phyloP scores from a whole-genome alignment of 2,113 vertebrate genomes.

The Muscicapa adusta region DNA sequence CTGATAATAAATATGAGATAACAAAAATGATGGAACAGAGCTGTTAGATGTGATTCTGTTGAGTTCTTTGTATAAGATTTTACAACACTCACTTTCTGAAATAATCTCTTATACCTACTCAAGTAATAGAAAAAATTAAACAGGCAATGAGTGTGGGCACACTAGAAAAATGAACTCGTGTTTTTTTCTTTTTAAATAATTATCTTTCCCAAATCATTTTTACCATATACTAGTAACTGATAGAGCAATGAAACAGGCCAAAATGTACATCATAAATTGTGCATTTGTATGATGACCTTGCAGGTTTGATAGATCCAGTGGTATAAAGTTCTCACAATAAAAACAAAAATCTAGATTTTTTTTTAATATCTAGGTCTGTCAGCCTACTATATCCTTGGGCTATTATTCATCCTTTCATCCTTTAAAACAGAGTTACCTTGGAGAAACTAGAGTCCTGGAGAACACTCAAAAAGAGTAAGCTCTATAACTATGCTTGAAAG shows the following conservation, averaged over 20 bases:
- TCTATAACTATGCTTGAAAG: neutral
- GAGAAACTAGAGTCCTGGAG: neutral
- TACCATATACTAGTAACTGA: neutral
- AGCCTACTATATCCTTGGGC: neutral
- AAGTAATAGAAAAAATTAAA: neutral
- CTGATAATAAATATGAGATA: neutral
- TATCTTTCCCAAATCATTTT: neutral
- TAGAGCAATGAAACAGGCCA: neutral
- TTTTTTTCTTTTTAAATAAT: neutral
- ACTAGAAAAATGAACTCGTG: neutral
- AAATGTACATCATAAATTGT: neutral
- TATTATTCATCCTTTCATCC: neutral
- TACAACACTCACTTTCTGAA: neutral
- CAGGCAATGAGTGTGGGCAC: fast-evolving
- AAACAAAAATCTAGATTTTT: neutral
- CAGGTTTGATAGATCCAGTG: neutral
- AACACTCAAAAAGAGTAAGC: neutral
- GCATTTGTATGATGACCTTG: neutral
- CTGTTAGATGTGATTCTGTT: neutral
- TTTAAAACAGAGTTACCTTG: neutral
- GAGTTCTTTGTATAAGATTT: neutral
- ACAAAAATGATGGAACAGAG: neutral
- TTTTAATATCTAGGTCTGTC: neutral
- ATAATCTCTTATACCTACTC: neutral
- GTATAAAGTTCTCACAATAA: neutral